Percentiles rank a stretch among this genome's conserved stretches.
Evolutionary conservation across 2,888 invertebrate species (phyloP).

Genomic region (Polietes domitor): DNA sequence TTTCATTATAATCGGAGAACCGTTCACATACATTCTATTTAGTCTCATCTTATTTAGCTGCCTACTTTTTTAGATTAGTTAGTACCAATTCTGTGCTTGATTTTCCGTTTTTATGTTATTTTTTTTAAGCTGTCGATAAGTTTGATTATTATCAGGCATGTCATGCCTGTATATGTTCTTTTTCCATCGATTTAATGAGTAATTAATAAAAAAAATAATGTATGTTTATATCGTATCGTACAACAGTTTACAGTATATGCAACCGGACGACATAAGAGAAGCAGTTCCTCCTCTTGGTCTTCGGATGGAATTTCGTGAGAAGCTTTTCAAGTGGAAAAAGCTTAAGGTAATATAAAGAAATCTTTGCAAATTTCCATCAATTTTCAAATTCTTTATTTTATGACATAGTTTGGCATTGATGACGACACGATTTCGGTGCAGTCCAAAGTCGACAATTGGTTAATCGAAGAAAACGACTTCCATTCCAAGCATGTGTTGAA

Average conservation of each 20-base stretch:
- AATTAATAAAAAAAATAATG: too few species aligned
- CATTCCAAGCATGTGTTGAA: slow-evolving; percentile 3
- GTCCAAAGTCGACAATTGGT: slow-evolving; percentile 36
- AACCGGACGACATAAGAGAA: slow-evolving; percentile 1
- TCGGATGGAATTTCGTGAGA: slow-evolving; percentile 23
- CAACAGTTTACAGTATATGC: slow-evolving; percentile 6
- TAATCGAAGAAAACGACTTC: slow-evolving; percentile 32
- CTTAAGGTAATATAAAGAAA: slow-evolving; percentile 28
- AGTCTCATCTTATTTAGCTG: too few species aligned
- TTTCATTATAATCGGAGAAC: too few species aligned
- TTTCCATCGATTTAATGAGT: too few species aligned
- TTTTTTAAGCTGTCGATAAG: too few species aligned
- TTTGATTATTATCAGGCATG: too few species aligned
- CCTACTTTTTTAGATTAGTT: too few species aligned
- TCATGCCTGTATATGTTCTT: too few species aligned
- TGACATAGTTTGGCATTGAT: slow-evolving; percentile 35
- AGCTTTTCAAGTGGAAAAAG: slow-evolving; percentile 32
- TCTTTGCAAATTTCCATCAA: slow-evolving; percentile 2
- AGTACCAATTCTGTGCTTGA: too few species aligned
- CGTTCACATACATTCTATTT: too few species aligned
- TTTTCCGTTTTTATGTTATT: too few species aligned
- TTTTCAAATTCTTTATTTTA: slow-evolving; percentile 1
- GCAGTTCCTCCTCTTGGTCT: slow-evolving; percentile 22
- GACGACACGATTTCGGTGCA: background rate
- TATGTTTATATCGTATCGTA: too few species aligned